Base-by-base conservation (phyloP, 2,797 vertebrate genomes). In the Echeneis naucrates region DNA sequence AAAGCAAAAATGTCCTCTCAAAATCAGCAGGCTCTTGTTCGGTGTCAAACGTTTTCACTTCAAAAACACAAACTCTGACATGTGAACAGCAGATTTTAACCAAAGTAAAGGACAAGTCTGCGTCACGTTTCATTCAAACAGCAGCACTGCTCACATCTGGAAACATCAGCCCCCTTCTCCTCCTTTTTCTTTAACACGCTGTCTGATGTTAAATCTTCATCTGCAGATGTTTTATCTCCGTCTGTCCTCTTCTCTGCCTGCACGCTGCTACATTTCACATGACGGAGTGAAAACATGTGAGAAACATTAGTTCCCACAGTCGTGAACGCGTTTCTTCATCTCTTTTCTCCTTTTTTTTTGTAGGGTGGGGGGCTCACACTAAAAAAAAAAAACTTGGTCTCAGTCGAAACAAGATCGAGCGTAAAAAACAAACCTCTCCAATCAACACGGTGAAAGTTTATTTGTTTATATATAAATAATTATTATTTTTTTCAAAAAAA, bases 91-190 rank as follows among this genome's bases (percentile, higher is more conserved):
- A 30, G 35, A 21, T 52, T 61, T 30, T 30, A 30, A 30, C 3
- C 3, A 30, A 30, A 30, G 30, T 3, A 4, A 66, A 37, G 71
- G 37, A 12, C 8, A 10, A 35, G 8, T 8, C 61, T 72, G 73
- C 54, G 55, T 77, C 72, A 81, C 61, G 23, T 72, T 75, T 88
- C 86, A 90, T 81, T 88, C 87, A 88, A 79, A 78, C 38, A 60
- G 63, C 5, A 86, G 73, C 45, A 75, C 40, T 56, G 53, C 40
- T 58, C 84, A 91, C 91, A 92, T 90, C 90, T 93, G 90, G 90
- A 80, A 89, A 90, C 90, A 90, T 87, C 92, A 88, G 88, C 85
- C 47, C 68, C 68, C 72, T 77, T 77, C 75, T 75, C 57, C 72
- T 61, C 24, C 6, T 42, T 44, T 44, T 44, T 44, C 40, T 52